Percentiles rank a stretch among this genome's conserved stretches.
These are phyloP conservation scores for Rhodophaea formosa DNA, from an alignment of 2,888 invertebrate species.

Conservation along the genomic window DNA sequence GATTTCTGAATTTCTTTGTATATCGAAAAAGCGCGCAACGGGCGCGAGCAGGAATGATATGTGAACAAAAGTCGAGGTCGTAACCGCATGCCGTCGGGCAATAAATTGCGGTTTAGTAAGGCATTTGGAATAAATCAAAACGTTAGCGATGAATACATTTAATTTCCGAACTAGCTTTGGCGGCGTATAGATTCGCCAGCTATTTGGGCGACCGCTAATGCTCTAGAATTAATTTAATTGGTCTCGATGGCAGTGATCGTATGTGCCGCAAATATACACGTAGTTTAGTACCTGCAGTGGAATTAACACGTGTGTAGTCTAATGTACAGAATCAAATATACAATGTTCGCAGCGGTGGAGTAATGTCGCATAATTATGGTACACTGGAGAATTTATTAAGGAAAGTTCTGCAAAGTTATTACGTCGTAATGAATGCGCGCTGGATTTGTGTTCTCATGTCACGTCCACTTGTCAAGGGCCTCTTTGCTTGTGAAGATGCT, in stretches of 20 bases:
- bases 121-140: conserved; percentile 53
- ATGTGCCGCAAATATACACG: conserved; percentile 9
- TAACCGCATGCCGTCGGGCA: conserved; percentile 24
- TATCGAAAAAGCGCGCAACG: conserved; percentile 25
- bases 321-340: conserved; percentile 11
- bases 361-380: conserved; percentile 17
- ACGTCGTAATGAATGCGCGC: conserved; percentile 14
- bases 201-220: conserved; percentile 52
- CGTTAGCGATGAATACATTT: conserved; percentile 57
- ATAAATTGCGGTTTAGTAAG: conserved; percentile 36
- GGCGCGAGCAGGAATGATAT: conserved; percentile 10
- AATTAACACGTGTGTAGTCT: conserved; percentile 12
- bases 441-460: conserved; percentile 15
- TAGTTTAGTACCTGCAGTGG: conserved; percentile 16
- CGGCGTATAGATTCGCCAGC: conserved; percentile 41
- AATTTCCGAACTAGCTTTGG: conserved; percentile 57
- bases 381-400: conserved; percentile 16
- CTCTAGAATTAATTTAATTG: conserved; percentile 47
- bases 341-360: conserved; percentile 8
- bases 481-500: conserved; percentile 4
- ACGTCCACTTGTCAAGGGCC: conserved; percentile 13
- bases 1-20: conserved; percentile 22
- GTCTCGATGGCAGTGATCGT: conserved; percentile 24
- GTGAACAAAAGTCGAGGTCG: conserved; percentile 15
- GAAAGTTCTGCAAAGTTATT: conserved; percentile 13